Base-by-base conservation (phyloP, 2,797 vertebrate species). In the Notamacropus eugenii region DNA sequence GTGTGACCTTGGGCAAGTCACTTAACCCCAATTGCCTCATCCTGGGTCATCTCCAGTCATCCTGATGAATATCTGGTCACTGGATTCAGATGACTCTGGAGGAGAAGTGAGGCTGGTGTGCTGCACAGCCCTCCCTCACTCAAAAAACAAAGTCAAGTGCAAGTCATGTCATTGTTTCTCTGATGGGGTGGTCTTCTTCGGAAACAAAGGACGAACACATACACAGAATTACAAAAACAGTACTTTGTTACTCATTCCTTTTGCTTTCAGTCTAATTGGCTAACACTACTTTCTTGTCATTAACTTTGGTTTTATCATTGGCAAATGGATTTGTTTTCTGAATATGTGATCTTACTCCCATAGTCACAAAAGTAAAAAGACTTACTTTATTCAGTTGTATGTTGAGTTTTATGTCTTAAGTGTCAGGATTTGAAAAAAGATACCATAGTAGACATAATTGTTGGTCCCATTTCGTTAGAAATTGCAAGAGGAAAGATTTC, bases 311-410 rank as follows among this genome's bases (percentile, higher is more conserved):
- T 96, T 87, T 96, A 29, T 90, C 50, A 96, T 52, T 59, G 90
- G 90, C 8, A 54, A 91, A 28, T 93, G 50, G 93, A 16, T 58
- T 95, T 92, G 87, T 29, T 97, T 93, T 95, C n/a, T 46, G 92
- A 94, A 90, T 52, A 95, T 92, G 1, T 82, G 9, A 59, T 27
- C 34, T 58, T 3, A 22, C 95, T 95, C 95, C 52, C 55, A 59
- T 5, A 54, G 31, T 93, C 55, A 40, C 5, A 90, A 46, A 94
- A 95, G 55, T 58, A 54, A 24, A 46, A 46, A 3, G 92, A n/a
- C 55, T 93, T 67, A 27, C 55, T 95, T 94, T 93, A 54, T 34
- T 50, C 24, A 46, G 74, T 50, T 93, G 28, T 93, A 14, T 14
- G 2, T 0, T 3, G 13, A 50, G 19, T 91, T 34, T 4, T 34